Percentiles rank a stretch among this genome's conserved stretches.
Evolutionary conservation across 2,797 vertebrate genomes (phyloP).

Genomic region (Sebastes minor): DNA sequence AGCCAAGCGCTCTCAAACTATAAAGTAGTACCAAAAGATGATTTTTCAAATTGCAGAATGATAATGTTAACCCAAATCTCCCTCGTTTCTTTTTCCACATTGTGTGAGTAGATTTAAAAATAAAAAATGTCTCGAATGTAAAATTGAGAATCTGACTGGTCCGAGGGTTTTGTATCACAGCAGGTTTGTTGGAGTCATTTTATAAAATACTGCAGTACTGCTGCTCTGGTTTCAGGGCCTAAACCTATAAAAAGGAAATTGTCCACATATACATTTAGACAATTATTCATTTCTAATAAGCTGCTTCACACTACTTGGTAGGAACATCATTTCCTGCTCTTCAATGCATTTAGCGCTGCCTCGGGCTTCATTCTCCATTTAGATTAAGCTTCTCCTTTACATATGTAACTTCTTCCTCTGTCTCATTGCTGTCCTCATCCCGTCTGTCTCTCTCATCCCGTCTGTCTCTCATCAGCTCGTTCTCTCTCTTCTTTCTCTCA

Average conservation of each 20-base stretch:
- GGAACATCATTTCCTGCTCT: slow-evolving; percentile 64
- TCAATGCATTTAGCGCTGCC: slow-evolving; percentile 53
- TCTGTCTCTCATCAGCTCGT: neutral
- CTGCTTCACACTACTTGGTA: slow-evolving; percentile 49
- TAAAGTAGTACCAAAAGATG: too few relatives aligned
- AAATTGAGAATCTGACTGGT: neutral
- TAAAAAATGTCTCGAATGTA: neutral
- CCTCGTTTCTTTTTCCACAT: neutral
- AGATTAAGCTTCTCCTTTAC: slow-evolving; percentile 44
- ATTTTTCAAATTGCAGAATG: too few relatives aligned
- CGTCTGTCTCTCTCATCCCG: neutral
- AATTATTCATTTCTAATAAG: slow-evolving; percentile 70
- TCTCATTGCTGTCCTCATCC: neutral
- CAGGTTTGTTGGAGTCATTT: neutral
- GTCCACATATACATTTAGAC: slow-evolving; percentile 29
- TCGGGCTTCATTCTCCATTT: slow-evolving; percentile 43
- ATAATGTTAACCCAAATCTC: too few relatives aligned
- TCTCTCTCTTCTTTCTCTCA: neutral
- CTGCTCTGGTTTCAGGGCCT: neutral
- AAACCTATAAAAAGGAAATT: slow-evolving; percentile 32
- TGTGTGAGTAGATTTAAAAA: neutral
- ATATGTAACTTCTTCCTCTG: slow-evolving; percentile 32
- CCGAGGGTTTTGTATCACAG: neutral
- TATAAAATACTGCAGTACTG: neutral
- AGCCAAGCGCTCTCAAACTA: too few relatives aligned